These are phyloP conservation scores for Drusus annulatus DNA, from an alignment of 1,140 invertebrate species.

Conservation along the genomic window DNA sequence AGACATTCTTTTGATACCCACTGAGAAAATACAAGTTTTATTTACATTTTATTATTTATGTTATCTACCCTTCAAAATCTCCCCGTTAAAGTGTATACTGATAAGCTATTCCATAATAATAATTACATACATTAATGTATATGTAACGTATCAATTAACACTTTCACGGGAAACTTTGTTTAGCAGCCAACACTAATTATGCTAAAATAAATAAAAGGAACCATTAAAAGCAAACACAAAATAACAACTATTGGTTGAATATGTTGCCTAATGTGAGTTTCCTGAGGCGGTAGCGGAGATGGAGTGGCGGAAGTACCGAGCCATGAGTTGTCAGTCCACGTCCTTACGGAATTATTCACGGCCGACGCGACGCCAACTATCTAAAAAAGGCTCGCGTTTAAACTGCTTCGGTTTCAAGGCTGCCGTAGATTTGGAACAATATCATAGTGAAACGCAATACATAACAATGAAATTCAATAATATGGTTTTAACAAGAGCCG, in stretches of 20 bases:
- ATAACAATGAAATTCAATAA: neutral
- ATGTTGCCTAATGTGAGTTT: neutral
- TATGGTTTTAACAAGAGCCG: neutral
- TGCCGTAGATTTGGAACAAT: constrained; percentile 15
- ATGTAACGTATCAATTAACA: neutral
- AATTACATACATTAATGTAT: neutral
- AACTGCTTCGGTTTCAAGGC: neutral
- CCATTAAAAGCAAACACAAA: neutral
- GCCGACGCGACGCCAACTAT: constrained; percentile 17
- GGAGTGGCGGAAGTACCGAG: constrained; percentile 5
- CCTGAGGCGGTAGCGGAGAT: constrained; percentile 5
- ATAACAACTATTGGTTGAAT: neutral
- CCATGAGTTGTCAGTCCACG: neutral
- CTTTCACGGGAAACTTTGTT: neutral
- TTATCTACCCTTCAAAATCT: too few relatives aligned
- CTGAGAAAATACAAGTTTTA: too few relatives aligned
- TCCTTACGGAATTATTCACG: constrained; percentile 14
- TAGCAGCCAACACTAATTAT: neutral
- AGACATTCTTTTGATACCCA: too few relatives aligned
- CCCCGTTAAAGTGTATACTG: too few relatives aligned
- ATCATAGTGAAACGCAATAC: neutral
- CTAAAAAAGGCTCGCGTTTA: constrained; percentile 23
- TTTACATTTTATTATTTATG: too few relatives aligned
- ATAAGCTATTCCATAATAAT: too few relatives aligned
- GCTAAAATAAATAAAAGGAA: too few relatives aligned